Percentiles rank a stretch among this genome's conserved stretches.
Conservation (phyloP, 2,113 vertebrate species). For the Cavia aperea region DNA sequence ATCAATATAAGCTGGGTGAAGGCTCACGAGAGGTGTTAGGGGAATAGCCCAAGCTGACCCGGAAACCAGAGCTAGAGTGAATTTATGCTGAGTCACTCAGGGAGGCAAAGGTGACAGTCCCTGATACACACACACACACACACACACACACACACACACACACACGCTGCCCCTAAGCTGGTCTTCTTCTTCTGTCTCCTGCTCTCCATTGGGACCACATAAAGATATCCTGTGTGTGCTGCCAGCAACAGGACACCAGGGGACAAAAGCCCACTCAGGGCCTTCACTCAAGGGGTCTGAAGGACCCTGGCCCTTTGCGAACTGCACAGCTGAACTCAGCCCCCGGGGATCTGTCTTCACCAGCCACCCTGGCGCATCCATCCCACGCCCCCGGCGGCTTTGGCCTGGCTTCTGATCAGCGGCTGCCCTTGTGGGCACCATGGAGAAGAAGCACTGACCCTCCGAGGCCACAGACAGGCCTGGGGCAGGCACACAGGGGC, state of each 20-base stretch:
- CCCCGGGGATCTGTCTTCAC: too few relatives aligned
- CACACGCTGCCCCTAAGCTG: background rate
- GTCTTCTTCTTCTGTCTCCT: background rate
- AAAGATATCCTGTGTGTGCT: background rate
- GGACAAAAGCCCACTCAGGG: background rate
- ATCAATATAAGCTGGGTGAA: background rate
- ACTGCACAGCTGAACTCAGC: background rate
- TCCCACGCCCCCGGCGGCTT: background rate
- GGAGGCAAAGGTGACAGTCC: background rate
- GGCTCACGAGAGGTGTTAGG: background rate
- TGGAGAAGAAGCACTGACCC: background rate
- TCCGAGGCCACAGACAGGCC: background rate
- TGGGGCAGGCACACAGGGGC: background rate
- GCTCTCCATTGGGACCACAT: background rate
- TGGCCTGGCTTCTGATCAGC: background rate
- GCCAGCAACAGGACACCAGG: background rate
- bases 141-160: background rate
- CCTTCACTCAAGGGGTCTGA: background rate
- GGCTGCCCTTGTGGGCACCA: background rate
- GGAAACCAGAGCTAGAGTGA: background rate
- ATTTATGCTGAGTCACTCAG: background rate
- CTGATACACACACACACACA: too few relatives aligned
- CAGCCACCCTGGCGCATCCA: background rate
- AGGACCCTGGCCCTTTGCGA: background rate
- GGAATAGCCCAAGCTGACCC: background rate